phyloP scores from a whole-genome alignment of 2,888 invertebrate species.

The Fragum sueziense region DNA sequence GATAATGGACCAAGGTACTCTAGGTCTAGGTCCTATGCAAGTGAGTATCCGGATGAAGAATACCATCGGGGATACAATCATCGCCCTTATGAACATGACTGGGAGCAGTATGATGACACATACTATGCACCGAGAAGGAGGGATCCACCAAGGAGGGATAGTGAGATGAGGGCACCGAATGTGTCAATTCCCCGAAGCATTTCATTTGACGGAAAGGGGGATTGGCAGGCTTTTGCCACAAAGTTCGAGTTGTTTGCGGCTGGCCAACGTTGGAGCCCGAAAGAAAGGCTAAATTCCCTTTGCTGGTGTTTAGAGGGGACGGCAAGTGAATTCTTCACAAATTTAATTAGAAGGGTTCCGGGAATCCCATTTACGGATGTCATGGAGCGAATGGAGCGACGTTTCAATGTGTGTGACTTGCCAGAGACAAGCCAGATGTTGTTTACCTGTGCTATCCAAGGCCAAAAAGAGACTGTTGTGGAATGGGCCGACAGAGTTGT shows the following conservation, averaged over 20 bases:
- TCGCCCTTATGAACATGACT: too few relatives aligned
- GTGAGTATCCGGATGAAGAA: too few relatives aligned
- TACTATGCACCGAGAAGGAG: background rate
- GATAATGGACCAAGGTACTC: background rate
- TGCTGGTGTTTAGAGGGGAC: constrained; percentile 1
- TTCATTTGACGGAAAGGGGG: background rate
- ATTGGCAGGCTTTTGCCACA: constrained; percentile 2
- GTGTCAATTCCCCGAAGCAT: too few relatives aligned
- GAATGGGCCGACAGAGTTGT: background rate
- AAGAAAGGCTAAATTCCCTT: background rate
- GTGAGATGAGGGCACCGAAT: too few relatives aligned
- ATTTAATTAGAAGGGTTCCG: background rate
- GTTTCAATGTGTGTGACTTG: constrained; percentile 10
- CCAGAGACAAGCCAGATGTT: constrained; percentile 17
- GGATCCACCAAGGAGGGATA: background rate
- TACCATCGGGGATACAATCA: too few relatives aligned
- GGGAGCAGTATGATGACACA: background rate
- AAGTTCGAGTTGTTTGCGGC: constrained; percentile 1
- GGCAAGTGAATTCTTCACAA: constrained; percentile 11
- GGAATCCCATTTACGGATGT: background rate
- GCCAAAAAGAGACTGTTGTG: background rate
- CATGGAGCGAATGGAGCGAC: constrained; percentile 1
- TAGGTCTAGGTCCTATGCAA: background rate
- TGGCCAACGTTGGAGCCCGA: background rate
- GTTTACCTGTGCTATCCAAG: background rate